These are phyloP conservation scores for Pseudonaja textilis DNA, from an alignment of 2,113 vertebrate species.

Conservation along the genomic window DNA sequence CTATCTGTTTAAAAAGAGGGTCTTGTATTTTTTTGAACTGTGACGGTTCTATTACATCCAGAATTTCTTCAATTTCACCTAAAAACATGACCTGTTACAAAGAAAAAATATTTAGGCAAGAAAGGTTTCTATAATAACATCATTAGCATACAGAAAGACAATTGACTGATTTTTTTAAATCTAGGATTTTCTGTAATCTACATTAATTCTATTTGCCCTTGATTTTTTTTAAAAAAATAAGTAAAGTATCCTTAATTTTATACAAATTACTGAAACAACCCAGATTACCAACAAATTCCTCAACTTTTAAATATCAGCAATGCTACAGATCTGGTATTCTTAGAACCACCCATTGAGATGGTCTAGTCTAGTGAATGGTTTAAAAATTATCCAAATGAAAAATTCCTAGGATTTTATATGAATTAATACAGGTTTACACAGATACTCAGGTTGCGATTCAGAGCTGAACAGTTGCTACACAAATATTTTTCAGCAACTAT, in stretches of 20 bases:
- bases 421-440: neutral
- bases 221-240: neutral
- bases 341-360: neutral
- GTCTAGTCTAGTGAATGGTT: neutral
- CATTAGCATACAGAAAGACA: neutral
- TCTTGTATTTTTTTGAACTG: conserved; percentile 99
- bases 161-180: neutral
- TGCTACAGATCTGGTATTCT: neutral
- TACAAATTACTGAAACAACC: neutral
- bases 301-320: neutral
- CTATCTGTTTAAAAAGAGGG: conserved; percentile 95
- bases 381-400: neutral
- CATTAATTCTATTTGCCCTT: neutral
- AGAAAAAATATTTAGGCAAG: conserved; percentile 30
- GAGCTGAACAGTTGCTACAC: neutral
- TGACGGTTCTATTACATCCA: conserved; percentile 96
- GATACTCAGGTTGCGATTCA: neutral
- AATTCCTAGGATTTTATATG: neutral
- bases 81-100: conserved; percentile 93
- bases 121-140: neutral
- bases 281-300: neutral
- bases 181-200: neutral
- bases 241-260: neutral
- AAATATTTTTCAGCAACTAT: neutral
- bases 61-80: conserved; percentile 97